Conservation (phyloP, 2,888 invertebrate genomes). For the Drosophila monieri region DNA sequence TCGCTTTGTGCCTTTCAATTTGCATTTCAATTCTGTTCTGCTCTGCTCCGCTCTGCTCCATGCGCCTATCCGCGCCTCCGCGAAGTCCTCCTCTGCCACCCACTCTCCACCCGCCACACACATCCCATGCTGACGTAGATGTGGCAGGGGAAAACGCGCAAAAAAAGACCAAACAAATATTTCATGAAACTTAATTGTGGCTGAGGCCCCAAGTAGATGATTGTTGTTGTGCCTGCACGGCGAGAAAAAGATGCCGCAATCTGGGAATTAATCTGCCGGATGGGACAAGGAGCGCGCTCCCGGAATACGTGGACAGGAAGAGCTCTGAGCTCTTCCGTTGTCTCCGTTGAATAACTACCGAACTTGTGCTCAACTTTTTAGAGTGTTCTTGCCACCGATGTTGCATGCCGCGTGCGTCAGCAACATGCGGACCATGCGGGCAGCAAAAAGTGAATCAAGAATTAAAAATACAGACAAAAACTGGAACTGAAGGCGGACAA, state of each 20-base stretch:
- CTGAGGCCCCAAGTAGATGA: conserved; percentile 17
- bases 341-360: too few species aligned
- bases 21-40: conserved; percentile 65
- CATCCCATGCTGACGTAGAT: conserved; percentile 36
- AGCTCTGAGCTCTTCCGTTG: too few species aligned
- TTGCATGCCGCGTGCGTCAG: conserved; percentile 47
- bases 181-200: conserved; percentile 49
- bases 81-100: not conserved
- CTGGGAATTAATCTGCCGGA: not conserved
- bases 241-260: not conserved
- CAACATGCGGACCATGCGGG: conserved; percentile 43
- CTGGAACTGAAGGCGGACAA: conserved; percentile 16
- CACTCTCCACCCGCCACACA: not conserved
- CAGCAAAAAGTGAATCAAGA: not conserved
- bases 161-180: conserved; percentile 22
- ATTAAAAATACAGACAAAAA: conserved; percentile 4
- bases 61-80: conserved; percentile 25
- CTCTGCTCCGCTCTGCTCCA: conserved; percentile 8
- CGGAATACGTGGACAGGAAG: too few species aligned
- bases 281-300: not conserved
- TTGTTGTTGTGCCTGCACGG: conserved; percentile 12
- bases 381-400: conserved; percentile 1
- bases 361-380: not conserved
- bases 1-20: conserved; percentile 75
- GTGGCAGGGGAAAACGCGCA: conserved; percentile 16